phyloP scores from a whole-genome alignment of 2,888 invertebrate genomes.

The Phalera bucephala region DNA sequence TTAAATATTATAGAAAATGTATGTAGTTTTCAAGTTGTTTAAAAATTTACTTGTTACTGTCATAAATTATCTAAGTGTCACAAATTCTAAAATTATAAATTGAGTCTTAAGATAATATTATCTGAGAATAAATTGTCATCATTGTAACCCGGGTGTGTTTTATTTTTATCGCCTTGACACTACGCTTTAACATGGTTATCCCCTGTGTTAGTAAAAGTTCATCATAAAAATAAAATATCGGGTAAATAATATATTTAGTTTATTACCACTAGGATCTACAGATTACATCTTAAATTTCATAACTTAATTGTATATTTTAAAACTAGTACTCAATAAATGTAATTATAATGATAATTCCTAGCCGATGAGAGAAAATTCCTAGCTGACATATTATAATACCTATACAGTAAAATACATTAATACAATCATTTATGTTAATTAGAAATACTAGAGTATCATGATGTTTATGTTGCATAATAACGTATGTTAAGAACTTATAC shows the following conservation, averaged over 20 bases:
- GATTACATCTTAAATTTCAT: neutral
- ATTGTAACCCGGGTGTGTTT: constrained; percentile 33
- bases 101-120: constrained; percentile 33
- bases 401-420: neutral
- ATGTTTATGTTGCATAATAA: neutral
- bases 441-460: neutral
- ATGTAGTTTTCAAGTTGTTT: constrained; percentile 35
- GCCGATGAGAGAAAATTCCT: neutral
- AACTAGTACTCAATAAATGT: neutral
- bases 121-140: constrained; percentile 40
- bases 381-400: neutral
- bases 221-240: constrained; percentile 1
- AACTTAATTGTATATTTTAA: neutral
- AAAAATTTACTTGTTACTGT: constrained; percentile 40
- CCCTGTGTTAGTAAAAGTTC: neutral
- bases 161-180: too few species aligned
- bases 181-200: too few species aligned
- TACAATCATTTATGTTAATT: neutral
- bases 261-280: constrained; percentile 1
- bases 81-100: constrained; percentile 39
- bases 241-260: constrained; percentile 3
- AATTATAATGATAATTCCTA: too few species aligned
- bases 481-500: neutral
- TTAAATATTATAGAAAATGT: constrained; percentile 24
- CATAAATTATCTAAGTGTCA: constrained; percentile 41